These are phyloP conservation scores for Clanis bilineata DNA, from an alignment of 2,888 invertebrate genomes.

Conservation along the genomic window DNA sequence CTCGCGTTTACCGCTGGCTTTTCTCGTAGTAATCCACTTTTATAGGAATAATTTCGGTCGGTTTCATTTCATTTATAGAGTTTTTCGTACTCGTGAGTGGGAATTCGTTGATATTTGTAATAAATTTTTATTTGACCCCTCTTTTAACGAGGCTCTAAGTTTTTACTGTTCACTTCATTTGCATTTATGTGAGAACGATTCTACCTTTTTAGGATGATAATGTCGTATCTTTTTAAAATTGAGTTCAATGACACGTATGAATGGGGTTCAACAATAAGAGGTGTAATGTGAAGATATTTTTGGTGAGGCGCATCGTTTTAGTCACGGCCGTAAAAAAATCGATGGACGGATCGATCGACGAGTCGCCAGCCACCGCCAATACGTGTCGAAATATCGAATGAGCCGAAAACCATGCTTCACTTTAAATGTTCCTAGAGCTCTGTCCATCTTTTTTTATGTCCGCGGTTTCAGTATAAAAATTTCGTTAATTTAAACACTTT, in stretches of 20 bases:
- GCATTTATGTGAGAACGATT: conserved; percentile 32
- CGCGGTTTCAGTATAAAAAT: not conserved
- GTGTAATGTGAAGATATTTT: not conserved
- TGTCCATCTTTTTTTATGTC: too few species aligned
- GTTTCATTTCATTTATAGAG: conserved; percentile 67
- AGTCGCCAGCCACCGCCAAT: too few species aligned
- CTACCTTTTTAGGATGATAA: conserved; percentile 5
- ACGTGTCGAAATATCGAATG: too few species aligned
- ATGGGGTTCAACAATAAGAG: not conserved
- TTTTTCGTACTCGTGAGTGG: conserved; percentile 43
- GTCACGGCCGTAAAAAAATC: too few species aligned
- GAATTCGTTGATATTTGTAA: conserved; percentile 62
- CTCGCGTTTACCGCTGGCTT: conserved; percentile 37
- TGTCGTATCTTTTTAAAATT: conserved; percentile 1
- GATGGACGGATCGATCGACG: too few species aligned
- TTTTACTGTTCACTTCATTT: conserved; percentile 53
- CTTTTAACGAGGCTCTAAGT: conserved; percentile 47
- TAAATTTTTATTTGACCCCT: conserved; percentile 59
- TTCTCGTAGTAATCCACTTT: conserved; percentile 56
- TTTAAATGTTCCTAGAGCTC: too few species aligned
- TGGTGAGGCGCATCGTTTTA: too few species aligned
- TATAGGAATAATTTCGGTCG: conserved; percentile 59
- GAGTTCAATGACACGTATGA: not conserved
- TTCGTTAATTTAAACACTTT: not conserved
- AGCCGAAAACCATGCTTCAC: too few species aligned